Conservation (phyloP, 2,113 vertebrate genomes). For the Ctenomys sociabilis region DNA sequence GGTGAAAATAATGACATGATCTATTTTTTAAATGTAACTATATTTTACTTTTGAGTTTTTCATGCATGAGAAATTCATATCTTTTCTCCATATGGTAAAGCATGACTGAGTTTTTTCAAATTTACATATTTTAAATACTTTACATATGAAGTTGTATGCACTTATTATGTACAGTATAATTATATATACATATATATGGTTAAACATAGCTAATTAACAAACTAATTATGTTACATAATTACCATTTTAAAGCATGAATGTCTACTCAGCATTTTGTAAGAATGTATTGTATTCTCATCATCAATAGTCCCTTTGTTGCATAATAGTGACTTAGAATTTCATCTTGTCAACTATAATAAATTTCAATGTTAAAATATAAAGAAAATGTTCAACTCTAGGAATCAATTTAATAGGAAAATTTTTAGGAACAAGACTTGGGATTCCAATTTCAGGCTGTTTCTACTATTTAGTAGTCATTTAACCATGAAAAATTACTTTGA, state of each 20-base stretch:
- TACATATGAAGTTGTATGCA: background rate
- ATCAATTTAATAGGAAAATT: background rate
- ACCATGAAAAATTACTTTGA: background rate
- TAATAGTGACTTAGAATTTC: background rate
- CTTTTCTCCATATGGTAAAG: background rate
- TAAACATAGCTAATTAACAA: background rate
- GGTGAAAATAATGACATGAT: background rate
- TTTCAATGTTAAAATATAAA: background rate
- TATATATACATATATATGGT: background rate
- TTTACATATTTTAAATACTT: background rate
- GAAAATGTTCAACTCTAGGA: background rate
- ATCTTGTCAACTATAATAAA: background rate
- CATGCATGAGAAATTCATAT: background rate
- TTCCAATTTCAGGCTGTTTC: background rate
- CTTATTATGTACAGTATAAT: rapidly evolving
- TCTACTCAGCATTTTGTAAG: background rate
- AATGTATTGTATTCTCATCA: background rate
- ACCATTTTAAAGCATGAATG: background rate
- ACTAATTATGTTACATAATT: background rate
- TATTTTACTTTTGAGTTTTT: background rate
- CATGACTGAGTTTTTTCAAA: background rate
- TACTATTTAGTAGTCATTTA: background rate
- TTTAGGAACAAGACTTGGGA: background rate
- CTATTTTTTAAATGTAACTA: background rate
- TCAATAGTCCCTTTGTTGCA: background rate